Evolutionary conservation across 2,888 invertebrate genomes (phyloP).

Genomic region (Rhagophthalmus giganteus): DNA sequence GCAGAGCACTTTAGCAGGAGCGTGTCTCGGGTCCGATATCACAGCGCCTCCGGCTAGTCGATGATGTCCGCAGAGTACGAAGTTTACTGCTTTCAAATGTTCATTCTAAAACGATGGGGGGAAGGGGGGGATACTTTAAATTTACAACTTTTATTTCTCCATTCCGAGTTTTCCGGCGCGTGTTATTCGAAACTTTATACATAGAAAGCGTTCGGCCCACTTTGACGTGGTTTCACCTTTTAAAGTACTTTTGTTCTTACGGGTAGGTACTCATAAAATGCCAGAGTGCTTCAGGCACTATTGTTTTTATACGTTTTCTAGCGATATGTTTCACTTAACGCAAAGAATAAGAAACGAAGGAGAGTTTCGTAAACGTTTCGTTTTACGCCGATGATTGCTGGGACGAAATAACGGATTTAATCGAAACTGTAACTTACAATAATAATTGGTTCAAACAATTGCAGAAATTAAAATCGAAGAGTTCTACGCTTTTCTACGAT

Average conservation of each 20-base stretch:
- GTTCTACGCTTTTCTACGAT: no score
- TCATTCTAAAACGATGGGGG: constrained; percentile 31
- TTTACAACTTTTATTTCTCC: constrained; percentile 39
- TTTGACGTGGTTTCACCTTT: constrained; percentile 21
- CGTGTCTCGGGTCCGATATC: constrained; percentile 49
- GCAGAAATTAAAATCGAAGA: no score
- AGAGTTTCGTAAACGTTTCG: no score
- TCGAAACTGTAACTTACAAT: no score
- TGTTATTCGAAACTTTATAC: constrained; percentile 27
- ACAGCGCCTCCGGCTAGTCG: constrained; percentile 40
- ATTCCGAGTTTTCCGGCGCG: constrained; percentile 14
- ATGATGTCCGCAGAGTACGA: constrained; percentile 42
- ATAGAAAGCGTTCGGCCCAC: constrained; percentile 17
- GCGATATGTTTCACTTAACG: no score
- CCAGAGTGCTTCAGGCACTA: constrained; percentile 2
- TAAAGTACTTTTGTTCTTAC: constrained; percentile 19
- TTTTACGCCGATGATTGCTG: no score
- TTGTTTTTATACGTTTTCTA: constrained; percentile 4
- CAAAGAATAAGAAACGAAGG: no score
- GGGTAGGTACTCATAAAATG: constrained; percentile 11
- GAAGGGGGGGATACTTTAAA: constrained; percentile 39
- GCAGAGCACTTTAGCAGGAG: constrained; percentile 45
- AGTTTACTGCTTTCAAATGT: constrained; percentile 41
- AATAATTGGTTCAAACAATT: no score
- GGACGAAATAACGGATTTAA: no score